phyloP scores from a whole-genome alignment of 1,140 invertebrate genomes.

The Heliconius hewitsoni region DNA sequence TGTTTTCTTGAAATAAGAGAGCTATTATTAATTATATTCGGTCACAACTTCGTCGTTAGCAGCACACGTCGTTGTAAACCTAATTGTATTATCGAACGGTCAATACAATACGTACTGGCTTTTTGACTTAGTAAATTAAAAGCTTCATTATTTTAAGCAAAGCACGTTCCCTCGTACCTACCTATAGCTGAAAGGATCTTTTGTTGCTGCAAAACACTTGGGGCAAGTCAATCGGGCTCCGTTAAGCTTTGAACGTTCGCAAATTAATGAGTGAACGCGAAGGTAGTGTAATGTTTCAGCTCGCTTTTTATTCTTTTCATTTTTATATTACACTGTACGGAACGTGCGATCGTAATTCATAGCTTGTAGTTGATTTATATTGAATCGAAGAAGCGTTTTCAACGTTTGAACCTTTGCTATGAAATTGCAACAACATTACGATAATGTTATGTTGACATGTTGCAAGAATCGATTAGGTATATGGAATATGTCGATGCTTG shows the following conservation, averaged over 20 bases:
- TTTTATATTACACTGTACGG: conserved; percentile 21
- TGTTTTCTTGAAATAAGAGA: neutral
- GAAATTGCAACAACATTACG: neutral
- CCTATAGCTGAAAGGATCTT: conserved; percentile 65
- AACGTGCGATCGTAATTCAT: conserved; percentile 8
- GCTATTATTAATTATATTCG: neutral
- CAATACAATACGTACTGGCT: conserved; percentile 46
- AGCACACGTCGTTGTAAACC: conserved; percentile 16
- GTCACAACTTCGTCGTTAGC: neutral
- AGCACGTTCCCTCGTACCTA: conserved; percentile 56
- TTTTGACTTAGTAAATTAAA: conserved; percentile 70
- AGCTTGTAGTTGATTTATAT: neutral
- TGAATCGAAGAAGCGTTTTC: neutral
- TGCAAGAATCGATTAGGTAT: neutral
- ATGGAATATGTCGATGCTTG: neutral
- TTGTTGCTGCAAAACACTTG: conserved; percentile 73
- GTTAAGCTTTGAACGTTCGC: conserved; percentile 66
- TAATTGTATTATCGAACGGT: conserved; percentile 32
- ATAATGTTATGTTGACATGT: neutral
- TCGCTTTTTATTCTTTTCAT: conserved; percentile 36
- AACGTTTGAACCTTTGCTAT: neutral
- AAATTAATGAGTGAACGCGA: conserved; percentile 72
- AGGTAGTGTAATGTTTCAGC: conserved; percentile 59
- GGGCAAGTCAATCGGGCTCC: conserved; percentile 68
- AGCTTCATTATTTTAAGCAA: conserved; percentile 70